These are phyloP conservation scores for Oncopodura yosiiana DNA, from an alignment of 1,140 invertebrate genomes.

Conservation along the genomic window DNA sequence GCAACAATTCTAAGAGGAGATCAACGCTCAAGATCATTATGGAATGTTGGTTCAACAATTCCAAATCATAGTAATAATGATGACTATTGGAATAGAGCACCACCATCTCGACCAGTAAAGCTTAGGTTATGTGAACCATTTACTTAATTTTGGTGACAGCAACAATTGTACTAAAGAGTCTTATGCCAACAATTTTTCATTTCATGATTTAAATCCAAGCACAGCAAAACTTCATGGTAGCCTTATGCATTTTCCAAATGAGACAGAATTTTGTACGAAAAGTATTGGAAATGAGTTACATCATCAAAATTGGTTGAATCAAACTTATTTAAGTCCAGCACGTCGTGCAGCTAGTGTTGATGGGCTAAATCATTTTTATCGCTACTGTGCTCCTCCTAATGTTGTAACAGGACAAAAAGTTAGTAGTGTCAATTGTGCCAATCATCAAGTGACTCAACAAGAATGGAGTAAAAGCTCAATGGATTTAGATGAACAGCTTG, in stretches of 20 bases:
- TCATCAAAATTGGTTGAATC: no score
- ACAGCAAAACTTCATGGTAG: no score
- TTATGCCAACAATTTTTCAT: no score
- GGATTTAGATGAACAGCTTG: slow-evolving; percentile 2
- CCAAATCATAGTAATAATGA: no score
- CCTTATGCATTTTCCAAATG: no score
- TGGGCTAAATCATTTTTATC: slow-evolving; percentile 27
- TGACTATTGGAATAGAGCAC: slow-evolving; percentile 36
- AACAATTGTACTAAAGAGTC: not conserved
- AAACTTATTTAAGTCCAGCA: no score
- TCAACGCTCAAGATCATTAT: slow-evolving; percentile 23
- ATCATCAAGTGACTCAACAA: slow-evolving; percentile 13
- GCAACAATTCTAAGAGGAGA: slow-evolving; percentile 1
- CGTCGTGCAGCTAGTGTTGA: slow-evolving; percentile 26
- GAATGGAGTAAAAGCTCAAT: slow-evolving; percentile 32
- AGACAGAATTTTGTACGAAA: no score
- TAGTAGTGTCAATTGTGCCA: not conserved
- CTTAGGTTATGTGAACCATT: slow-evolving; percentile 35
- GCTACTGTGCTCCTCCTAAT: slow-evolving; percentile 26
- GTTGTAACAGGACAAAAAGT: slow-evolving; percentile 4
- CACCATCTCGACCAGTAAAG: slow-evolving; percentile 37
- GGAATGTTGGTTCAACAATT: no score
- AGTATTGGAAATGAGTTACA: no score
- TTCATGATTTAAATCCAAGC: no score
- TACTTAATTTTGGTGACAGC: not conserved